These are phyloP conservation scores for Macrocentrus cingulum DNA, from an alignment of 1,140 invertebrate genomes.

Conservation along the genomic window DNA sequence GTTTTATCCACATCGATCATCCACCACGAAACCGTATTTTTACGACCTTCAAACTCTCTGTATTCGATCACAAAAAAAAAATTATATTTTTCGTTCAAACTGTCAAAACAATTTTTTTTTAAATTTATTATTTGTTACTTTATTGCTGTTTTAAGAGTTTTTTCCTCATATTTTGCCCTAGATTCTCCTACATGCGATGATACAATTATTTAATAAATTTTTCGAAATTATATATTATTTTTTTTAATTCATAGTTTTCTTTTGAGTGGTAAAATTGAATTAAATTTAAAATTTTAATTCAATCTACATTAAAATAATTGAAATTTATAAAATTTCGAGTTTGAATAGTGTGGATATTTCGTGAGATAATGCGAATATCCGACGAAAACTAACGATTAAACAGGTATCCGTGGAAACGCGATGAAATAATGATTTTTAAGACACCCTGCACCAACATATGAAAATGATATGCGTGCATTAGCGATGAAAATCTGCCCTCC, in stretches of 20 bases:
- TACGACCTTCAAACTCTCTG: background rate
- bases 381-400: conserved; percentile 25
- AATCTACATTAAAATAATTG: too few relatives aligned
- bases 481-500: background rate
- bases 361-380: conserved; percentile 21
- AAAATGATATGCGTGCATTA: conserved; percentile 3
- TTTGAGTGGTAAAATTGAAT: too few relatives aligned
- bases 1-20: conserved; percentile 5
- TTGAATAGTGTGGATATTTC: background rate
- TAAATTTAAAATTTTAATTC: too few relatives aligned
- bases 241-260: conserved; percentile 14
- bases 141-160: too few relatives aligned
- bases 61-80: background rate
- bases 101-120: conserved; percentile 4
- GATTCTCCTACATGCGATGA: background rate
- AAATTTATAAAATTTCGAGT: too few relatives aligned
- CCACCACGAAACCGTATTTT: conserved; percentile 4
- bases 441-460: conserved; percentile 15
- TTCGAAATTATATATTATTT: background rate
- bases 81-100: background rate
- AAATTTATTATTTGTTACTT: background rate
- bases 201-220: background rate
- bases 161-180: too few relatives aligned
- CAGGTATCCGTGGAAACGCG: conserved; percentile 28
- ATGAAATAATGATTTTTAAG: conserved; percentile 29